Percentiles rank a stretch among this genome's conserved stretches.
These are phyloP conservation scores for Entelurus aequoreus DNA, from an alignment of 2,113 vertebrate species.

Conservation along the genomic window DNA sequence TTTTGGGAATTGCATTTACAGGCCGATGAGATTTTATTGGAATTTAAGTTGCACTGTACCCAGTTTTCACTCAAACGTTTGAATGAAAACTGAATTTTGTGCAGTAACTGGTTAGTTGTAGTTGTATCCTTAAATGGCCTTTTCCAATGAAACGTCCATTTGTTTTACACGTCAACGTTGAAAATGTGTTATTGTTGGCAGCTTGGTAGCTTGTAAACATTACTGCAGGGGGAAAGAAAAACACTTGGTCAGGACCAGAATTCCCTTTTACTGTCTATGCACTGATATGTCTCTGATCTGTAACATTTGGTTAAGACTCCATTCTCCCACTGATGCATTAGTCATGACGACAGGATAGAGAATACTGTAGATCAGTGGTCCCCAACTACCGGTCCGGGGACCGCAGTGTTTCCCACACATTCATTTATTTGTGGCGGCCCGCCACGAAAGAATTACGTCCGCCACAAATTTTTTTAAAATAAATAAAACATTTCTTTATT, in stretches of 20 bases:
- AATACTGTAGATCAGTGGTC: conserved; percentile 12
- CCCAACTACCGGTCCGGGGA: too few species aligned
- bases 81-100: conserved; percentile 2
- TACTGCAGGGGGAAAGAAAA: conserved; percentile 10
- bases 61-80: neutral
- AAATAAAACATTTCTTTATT: too few species aligned
- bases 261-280: conserved; percentile 14
- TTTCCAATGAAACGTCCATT: neutral
- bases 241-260: conserved; percentile 4
- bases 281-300: conserved; percentile 15
- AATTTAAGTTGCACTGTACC: conserved; percentile 6
- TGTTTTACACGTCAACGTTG: neutral
- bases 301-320: conserved; percentile 23
- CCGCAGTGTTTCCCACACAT: too few species aligned
- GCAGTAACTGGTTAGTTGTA: conserved; percentile 1
- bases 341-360: conserved; percentile 20
- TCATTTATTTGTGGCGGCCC: too few species aligned
- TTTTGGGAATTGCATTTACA: conserved; percentile 24
- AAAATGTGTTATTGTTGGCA: conserved; percentile 2
- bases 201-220: conserved; percentile 7
- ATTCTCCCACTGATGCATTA: conserved; percentile 16
- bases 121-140: neutral
- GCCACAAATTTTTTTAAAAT: too few species aligned
- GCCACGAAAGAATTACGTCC: too few species aligned
- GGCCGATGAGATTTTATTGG: conserved; percentile 20